Evolutionary conservation across 2,888 invertebrate genomes (phyloP), one percentile per base, ranked within the genome.

Genomic region (Apamea crenata): DNA sequence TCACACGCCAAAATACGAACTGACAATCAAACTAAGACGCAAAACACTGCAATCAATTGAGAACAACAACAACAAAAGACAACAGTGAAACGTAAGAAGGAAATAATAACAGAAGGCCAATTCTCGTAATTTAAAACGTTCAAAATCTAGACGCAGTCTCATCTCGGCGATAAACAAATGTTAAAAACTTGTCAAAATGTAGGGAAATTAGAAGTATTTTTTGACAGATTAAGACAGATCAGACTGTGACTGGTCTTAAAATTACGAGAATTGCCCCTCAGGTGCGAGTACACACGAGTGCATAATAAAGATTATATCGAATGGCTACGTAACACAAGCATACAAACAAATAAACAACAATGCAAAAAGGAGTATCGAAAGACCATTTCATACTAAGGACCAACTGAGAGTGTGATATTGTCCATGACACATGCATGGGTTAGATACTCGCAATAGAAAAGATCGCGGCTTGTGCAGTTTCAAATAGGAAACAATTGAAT

Each of bases 21-120:
- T 5, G 50, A 72, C n/a, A n/a, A 10, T 18, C 18, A n/a, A 53
- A 68, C n/a, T 72, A 1, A 44, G 76, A 73, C 29, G 16, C 65
- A 74, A 63, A 63, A 70, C 40, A 67, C 18, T 68, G 61, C 59
- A 69, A 83, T 83, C 65, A 72, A 44, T 29, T 71, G 40, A n/a
- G n/a, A n/a, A n/a, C n/a, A n/a, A n/a, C n/a, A n/a, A n/a, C n/a
- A n/a, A n/a, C n/a, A n/a, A n/a, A n/a, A 56, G 14, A 70, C 59
- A 71, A 74, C 50, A 69, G 50, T 59, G 68, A 81, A 40, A 74
- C 59, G 71, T 59, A 69, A 72, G 32, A 78, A 71, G 65, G 74
- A 83, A 83, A 53, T 65, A 77, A 81, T 84, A 84, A 74, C 53
- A 77, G 53, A 5, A 4, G 40, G 5, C 4, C 6, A 7, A 40